Evolutionary conservation across 64 coral and sea anemone species (phyloP), one percentile per base, ranked within the genome.

Genomic region (Anthopleura sola): DNA sequence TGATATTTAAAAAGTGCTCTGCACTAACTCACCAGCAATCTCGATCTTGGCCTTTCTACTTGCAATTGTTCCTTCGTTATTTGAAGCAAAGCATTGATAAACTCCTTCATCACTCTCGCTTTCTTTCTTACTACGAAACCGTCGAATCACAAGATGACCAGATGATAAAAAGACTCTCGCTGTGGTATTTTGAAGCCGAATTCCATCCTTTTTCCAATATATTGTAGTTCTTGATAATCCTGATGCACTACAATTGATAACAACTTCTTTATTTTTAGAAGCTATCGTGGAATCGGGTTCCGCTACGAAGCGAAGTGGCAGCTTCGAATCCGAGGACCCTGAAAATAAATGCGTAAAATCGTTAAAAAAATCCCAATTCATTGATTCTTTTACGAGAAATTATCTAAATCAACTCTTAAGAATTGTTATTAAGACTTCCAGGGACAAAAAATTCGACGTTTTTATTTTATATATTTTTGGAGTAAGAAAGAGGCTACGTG

Each of bases 21-120:
- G 5, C 55, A 15, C 7, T 53, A 1, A 83, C 89, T 91, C 82
- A 91, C 89, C 89, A 82, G 89, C 89, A 21, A 91, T 26, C 58
- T 86, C 54, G 53, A 91, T 49, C 58, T 16, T 74, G 4, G 75
- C 89, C 86, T 91, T 91, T 56, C 83, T 84, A 82, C 89, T 91
- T 19, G 55, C 89, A 69, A 91, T 82, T 56, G 53, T 86, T 51
- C 84, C 75, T 33, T 23, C 75, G 37, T 15, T 31, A 21, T 78
- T 91, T 53, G 84, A 68, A 51, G 76, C 89, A 68, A 91, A 82
- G 76, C 89, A 91, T 24, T 86, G 89, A 82, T 91, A 91, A 34
- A 86, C 76, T 29, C 89, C 89, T 37, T 80, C 89, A 78, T 91
- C 83, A 23, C 19, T 83, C 15, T 38, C 34, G 8, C 5, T 26